Evolutionary conservation across 2,797 vertebrate genomes (phyloP), one percentile per base, ranked within the genome.

Genomic region (Tympanoctomys barrerae): DNA sequence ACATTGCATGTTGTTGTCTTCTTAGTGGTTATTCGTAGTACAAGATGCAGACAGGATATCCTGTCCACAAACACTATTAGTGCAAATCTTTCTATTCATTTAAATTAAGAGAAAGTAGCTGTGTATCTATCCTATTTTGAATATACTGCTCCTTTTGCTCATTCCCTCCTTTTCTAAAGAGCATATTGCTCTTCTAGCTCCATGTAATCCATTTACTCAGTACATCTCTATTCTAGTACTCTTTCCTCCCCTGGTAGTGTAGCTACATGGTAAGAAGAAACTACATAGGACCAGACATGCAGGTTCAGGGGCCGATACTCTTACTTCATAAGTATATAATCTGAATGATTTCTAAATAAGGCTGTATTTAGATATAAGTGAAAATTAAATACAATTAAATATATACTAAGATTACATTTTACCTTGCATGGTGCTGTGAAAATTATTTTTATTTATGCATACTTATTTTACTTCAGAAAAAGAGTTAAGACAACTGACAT

Each of bases 131-230:
- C 42, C 42, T 42, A 42, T 42, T 42, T 42, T 42, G 42, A 42
- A 42, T 42, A 42, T 42, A 87, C 75, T 59, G 13, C 31, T 87
- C 19, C 62, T 84, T 89, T 75, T 61, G 31, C 0, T 79, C 42
- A 24, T 79, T 57, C 83, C 54, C 33, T 73, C 54, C 85, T 91
- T 82, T 33, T 26, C 77, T 70, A 71, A 64, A 91, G 85, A 85
- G 13, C 1, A 5, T 2, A 61, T 9, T 57, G 46, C 19, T 64
- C 75, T 64, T 79, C 39, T 21, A 7, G 11, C 18, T 16, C 36
- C n/a, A 9, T 31, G 36, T 66, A 86, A 42, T 49, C 64, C 46
- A 39, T 64, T 39, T 73, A 36, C 26, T 79, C 54, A 80, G 46
- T 24, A 61, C 49, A 62, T 28, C 14, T 3, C 85, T 82, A 54